phyloP scores from a whole-genome alignment of 2,113 vertebrate species.

The Chrysemys picta region DNA sequence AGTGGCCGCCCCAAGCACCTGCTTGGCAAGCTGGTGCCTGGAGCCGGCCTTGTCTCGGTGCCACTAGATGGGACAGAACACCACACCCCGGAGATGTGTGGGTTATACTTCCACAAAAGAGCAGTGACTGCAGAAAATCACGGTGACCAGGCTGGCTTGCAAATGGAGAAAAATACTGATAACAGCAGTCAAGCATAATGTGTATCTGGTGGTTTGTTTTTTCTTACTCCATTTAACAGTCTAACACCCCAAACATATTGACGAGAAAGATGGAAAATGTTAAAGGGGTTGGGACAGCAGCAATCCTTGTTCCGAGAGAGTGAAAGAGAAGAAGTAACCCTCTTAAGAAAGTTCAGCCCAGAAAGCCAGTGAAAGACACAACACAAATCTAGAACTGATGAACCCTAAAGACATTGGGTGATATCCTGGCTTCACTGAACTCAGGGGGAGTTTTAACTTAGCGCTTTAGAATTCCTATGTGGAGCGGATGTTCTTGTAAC shows the following conservation, averaged over 20 bases:
- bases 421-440: conserved; percentile 48
- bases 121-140: neutral
- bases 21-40: too few relatives aligned
- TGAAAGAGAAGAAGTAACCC: conserved; percentile 5
- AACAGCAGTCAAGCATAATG: neutral
- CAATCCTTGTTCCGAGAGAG: neutral
- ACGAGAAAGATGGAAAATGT: conserved; percentile 14
- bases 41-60: too few relatives aligned
- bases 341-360: conserved; percentile 46
- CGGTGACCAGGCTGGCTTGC: neutral
- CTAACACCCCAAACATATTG: neutral
- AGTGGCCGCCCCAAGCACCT: too few relatives aligned
- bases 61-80: too few relatives aligned
- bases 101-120: too few relatives aligned
- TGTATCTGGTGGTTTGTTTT: neutral
- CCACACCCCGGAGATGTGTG: too few relatives aligned
- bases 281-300: conserved; percentile 33
- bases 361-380: neutral
- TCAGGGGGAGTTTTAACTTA: conserved; percentile 12
- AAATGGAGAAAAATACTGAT: conserved; percentile 8
- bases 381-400: conserved; percentile 44
- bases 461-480: neutral
- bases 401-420: conserved; percentile 66
- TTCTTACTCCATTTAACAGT: conserved; percentile 12
- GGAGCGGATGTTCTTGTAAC: conserved; percentile 51